These are phyloP conservation scores for Marronus borbonicus DNA, from an alignment of 2,888 invertebrate species.

Conservation along the genomic window DNA sequence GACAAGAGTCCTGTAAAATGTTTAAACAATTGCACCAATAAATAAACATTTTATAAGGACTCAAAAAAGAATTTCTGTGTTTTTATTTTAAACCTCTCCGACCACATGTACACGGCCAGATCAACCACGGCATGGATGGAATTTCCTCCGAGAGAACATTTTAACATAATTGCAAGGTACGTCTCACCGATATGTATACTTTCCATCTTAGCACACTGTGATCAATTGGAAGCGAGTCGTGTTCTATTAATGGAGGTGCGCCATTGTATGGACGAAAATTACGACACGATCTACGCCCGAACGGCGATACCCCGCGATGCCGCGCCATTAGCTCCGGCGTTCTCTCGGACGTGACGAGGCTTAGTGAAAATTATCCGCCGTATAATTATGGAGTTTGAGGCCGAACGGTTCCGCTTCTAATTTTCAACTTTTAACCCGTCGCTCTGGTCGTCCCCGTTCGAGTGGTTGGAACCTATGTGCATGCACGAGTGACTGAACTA, in stretches of 20 bases:
- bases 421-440: conserved; percentile 32
- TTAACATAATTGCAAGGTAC: conserved; percentile 24
- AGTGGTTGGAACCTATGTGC: too few relatives aligned
- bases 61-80: too few relatives aligned
- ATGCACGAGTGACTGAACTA: background rate
- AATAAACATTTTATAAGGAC: too few relatives aligned
- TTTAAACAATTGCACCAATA: too few relatives aligned
- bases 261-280: conserved; percentile 14
- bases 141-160: background rate
- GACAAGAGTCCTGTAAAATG: too few relatives aligned
- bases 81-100: too few relatives aligned
- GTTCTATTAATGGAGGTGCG: conserved; percentile 26
- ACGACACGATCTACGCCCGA: conserved; percentile 22
- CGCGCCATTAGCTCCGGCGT: conserved; percentile 16
- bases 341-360: conserved; percentile 28
- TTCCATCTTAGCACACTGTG: conserved; percentile 40
- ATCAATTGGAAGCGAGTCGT: conserved; percentile 41
- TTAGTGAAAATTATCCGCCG: conserved; percentile 40
- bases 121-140: background rate
- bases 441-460: background rate
- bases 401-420: conserved; percentile 13
- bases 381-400: conserved; percentile 28
- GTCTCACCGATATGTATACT: conserved; percentile 1
- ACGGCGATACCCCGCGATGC: background rate
- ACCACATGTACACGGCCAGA: too few relatives aligned